Conservation (phyloP, 2,113 vertebrate genomes). For the Hyperopisus bebe region DNA sequence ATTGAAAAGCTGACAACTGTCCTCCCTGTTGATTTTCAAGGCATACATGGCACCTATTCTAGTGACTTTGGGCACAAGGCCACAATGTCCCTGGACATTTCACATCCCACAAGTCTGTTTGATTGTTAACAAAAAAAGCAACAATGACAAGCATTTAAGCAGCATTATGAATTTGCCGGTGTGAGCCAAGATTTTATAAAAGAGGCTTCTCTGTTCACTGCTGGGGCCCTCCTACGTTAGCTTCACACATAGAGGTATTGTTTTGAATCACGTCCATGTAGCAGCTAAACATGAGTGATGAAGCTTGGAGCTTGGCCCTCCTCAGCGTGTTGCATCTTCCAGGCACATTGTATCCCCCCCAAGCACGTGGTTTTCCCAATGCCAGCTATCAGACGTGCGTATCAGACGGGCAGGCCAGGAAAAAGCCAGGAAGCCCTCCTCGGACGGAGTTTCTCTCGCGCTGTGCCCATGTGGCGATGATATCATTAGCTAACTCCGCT, state of each 20-base stretch:
- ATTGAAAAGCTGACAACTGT: not conserved
- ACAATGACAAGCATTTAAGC: not conserved
- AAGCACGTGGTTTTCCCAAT: constrained; percentile 17
- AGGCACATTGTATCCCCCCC: constrained; percentile 18
- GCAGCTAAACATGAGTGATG: not conserved
- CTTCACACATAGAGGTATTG: not conserved
- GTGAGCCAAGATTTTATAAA: not conserved
- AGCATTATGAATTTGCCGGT: not conserved
- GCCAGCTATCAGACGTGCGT: constrained; percentile 19
- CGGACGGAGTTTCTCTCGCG: constrained; percentile 29
- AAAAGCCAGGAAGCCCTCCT: constrained; percentile 28
- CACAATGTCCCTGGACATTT: not conserved
- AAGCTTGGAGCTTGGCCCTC: not conserved
- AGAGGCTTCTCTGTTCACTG: not conserved
- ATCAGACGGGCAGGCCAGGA: constrained; percentile 28
- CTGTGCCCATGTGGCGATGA: constrained; percentile 36
- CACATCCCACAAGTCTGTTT: not conserved
- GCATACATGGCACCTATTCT: not conserved
- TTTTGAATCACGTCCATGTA: not conserved
- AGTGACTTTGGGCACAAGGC: not conserved
- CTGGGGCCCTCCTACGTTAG: not conserved
- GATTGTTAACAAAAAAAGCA: not conserved
- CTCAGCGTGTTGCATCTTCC: constrained; percentile 17
- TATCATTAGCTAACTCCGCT: constrained; percentile 37
- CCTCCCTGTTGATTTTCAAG: not conserved